Conservation (phyloP, 2,888 invertebrate genomes). For the Neoascia interrupta region DNA sequence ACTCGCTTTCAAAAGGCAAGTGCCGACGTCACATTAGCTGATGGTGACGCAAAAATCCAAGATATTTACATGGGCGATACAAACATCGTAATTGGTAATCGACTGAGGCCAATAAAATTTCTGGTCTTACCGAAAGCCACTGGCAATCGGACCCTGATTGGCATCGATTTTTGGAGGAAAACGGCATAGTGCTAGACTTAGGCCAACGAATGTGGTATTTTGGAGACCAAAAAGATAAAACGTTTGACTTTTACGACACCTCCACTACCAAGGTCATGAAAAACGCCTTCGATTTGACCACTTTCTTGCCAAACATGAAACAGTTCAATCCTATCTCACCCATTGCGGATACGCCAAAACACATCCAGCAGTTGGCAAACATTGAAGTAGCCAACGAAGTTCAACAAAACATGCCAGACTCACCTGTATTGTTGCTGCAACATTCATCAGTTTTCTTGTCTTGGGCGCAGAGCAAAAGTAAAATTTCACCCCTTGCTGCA, state of each 20-base stretch:
- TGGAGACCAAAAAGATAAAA: neutral
- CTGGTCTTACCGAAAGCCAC: conserved; percentile 14
- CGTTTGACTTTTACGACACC: conserved; percentile 25
- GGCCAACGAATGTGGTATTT: conserved; percentile 34
- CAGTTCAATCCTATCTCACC: too few species aligned
- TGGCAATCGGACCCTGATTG: conserved; percentile 11
- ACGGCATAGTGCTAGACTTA: conserved; percentile 9
- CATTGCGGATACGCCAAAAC: too few species aligned
- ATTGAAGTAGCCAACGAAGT: too few species aligned
- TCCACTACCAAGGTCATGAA: neutral
- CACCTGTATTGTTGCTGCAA: too few species aligned
- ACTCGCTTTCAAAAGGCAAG: conserved; percentile 35
- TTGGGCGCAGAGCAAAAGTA: too few species aligned
- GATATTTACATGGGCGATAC: conserved; percentile 4
- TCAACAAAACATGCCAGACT: too few species aligned
- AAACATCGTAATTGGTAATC: conserved; percentile 18
- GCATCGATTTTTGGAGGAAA: conserved; percentile 35
- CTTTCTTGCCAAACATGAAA: too few species aligned
- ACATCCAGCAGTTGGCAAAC: too few species aligned
- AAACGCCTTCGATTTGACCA: too few species aligned
- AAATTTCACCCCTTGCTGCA: too few species aligned
- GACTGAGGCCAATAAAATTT: conserved; percentile 17
- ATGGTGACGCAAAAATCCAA: conserved; percentile 19
- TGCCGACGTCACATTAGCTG: conserved; percentile 52
- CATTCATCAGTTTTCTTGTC: too few species aligned